Evolutionary conservation across 2,113 vertebrate genomes (phyloP).

Genomic region (Mobula hypostoma): DNA sequence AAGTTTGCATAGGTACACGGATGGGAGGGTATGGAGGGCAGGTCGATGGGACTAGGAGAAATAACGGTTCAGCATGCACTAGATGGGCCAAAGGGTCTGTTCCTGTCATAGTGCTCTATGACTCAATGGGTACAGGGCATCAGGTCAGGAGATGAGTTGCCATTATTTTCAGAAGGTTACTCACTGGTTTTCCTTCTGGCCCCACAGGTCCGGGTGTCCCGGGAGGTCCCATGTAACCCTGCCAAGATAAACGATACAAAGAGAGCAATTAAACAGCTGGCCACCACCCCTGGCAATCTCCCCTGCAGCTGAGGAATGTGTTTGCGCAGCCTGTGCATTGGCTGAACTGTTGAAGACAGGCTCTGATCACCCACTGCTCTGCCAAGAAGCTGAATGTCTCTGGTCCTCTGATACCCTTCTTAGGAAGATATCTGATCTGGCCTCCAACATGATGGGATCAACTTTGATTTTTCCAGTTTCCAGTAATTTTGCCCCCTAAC

Average conservation of each 20-base stretch:
- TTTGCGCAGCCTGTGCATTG: neutral
- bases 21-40: too few species aligned
- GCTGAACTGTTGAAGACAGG: neutral
- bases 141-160: neutral
- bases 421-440: neutral
- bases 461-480: too few species aligned
- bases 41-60: too few species aligned
- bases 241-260: slow-evolving; percentile 43
- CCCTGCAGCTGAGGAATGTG: neutral
- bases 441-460: too few species aligned
- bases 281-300: neutral
- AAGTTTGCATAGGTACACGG: too few species aligned
- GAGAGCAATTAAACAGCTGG: neutral
- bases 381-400: neutral
- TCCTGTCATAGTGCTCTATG: too few species aligned
- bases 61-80: too few species aligned
- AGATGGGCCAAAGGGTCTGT: too few species aligned
- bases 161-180: slow-evolving; percentile 48
- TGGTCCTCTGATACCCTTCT: neutral
- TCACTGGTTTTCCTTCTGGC: slow-evolving; percentile 74
- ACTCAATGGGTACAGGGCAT: neutral
- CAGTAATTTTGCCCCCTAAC: too few species aligned
- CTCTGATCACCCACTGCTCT: too few species aligned
- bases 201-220: slow-evolving; percentile 77
- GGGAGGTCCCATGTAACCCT: slow-evolving; percentile 85